A percentile compares a stretch with the other conserved stretches of the same genome.
Conservation (phyloP, 2,797 vertebrate species). For the Psittacula echo region DNA sequence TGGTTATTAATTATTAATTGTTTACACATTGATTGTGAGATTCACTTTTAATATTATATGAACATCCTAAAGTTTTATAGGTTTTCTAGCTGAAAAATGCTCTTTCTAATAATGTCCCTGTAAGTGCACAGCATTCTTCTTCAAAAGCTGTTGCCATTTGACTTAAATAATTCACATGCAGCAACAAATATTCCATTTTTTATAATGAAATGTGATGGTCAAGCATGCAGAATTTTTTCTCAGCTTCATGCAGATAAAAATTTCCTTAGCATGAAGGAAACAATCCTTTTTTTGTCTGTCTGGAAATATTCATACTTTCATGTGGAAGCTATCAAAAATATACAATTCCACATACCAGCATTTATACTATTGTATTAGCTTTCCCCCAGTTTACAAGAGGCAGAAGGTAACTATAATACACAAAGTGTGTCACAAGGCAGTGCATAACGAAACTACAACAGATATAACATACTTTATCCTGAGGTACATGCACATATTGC, state of each 20-base stretch:
- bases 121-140: not conserved
- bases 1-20: constrained; percentile 6
- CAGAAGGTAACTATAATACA: not conserved
- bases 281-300: not conserved
- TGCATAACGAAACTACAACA: not conserved
- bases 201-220: not conserved
- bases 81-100: not conserved
- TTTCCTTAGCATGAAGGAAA: not conserved
- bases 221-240: not conserved
- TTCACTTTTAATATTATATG: not conserved
- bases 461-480: not conserved
- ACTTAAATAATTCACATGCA: not conserved
- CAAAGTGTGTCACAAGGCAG: not conserved
- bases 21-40: not conserved
- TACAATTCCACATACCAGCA: not conserved
- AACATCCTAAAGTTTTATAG: not conserved
- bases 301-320: not conserved
- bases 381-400: not conserved
- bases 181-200: not conserved
- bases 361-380: not conserved
- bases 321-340: not conserved
- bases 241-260: not conserved
- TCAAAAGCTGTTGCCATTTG: not conserved
- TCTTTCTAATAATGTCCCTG: not conserved
- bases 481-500: not conserved